Conservation (phyloP, 2,797 vertebrate species). For the Loris lydekkerianus region DNA sequence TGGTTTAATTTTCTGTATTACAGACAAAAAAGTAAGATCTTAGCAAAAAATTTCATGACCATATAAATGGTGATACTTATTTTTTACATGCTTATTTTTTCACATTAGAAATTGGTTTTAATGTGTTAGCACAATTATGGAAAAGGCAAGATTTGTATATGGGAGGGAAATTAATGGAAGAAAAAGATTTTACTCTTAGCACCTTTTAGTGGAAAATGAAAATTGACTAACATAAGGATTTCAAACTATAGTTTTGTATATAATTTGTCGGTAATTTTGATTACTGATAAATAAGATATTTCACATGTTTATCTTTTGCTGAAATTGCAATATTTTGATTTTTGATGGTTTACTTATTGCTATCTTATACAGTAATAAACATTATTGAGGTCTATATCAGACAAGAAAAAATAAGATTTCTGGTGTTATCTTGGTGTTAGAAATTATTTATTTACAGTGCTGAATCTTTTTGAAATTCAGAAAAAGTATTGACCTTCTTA, state of each 20-base stretch:
- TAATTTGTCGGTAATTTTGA: background rate
- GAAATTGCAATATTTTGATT: slow-evolving; percentile 43
- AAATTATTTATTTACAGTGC: slow-evolving; percentile 34
- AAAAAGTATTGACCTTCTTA: slow-evolving; percentile 55
- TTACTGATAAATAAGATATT: background rate
- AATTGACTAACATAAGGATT: slow-evolving; percentile 5
- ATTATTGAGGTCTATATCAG: background rate
- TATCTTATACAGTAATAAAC: background rate
- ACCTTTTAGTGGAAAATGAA: slow-evolving; percentile 25
- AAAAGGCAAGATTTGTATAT: background rate
- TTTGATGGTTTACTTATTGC: slow-evolving; percentile 8
- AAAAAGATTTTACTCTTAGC: background rate
- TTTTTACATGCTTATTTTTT: slow-evolving; percentile 50
- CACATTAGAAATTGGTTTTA: slow-evolving; percentile 62
- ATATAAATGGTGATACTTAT: slow-evolving; percentile 11
- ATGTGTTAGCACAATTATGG: slow-evolving; percentile 29
- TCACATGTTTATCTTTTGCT: slow-evolving; percentile 18
- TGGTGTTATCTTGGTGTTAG: slow-evolving; percentile 15
- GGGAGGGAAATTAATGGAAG: background rate
- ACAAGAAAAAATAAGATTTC: slow-evolving; percentile 43
- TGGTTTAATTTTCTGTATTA: slow-evolving; percentile 42
- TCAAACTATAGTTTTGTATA: background rate
- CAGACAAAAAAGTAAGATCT: slow-evolving; percentile 60
- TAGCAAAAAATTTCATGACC: slow-evolving; percentile 31
- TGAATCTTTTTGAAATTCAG: slow-evolving; percentile 55